Evolutionary conservation across 2,888 invertebrate genomes (phyloP).

Genomic region (Coenonympha arcania): DNA sequence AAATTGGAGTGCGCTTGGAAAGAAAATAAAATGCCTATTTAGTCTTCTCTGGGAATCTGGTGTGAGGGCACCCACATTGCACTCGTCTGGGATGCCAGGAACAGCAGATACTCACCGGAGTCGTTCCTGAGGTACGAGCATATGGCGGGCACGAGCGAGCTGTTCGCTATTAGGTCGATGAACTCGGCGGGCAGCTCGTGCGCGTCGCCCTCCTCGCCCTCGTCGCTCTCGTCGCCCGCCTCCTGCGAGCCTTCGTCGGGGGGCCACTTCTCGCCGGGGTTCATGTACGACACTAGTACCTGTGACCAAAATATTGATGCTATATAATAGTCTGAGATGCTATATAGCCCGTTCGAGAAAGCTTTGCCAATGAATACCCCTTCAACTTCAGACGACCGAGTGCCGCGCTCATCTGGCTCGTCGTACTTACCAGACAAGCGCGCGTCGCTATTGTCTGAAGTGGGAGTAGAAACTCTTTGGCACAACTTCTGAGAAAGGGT

Average conservation of each 20-base stretch:
- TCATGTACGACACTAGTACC: constrained; percentile 91
- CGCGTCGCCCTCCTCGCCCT: constrained; percentile 48
- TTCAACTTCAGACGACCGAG: no score
- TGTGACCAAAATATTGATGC: constrained; percentile 34
- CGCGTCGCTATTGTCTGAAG: no score
- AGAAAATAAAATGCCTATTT: neutral
- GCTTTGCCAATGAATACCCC: no score
- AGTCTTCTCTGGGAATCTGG: no score
- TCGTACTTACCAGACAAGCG: no score
- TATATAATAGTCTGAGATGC: neutral
- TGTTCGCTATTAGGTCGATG: constrained; percentile 83
- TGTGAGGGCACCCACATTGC: no score
- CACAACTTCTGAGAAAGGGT: no score
- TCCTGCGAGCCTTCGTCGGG: constrained; percentile 63
- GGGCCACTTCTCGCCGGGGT: constrained; percentile 78
- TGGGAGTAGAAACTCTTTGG: no score
- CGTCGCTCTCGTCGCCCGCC: constrained; percentile 34
- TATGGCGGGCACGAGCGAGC: constrained; percentile 89
- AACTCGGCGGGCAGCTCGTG: constrained; percentile 79
- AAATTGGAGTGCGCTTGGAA: no score
- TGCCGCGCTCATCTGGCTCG: no score
- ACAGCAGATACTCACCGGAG: constrained; percentile 77
- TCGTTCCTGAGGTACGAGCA: constrained; percentile 94
- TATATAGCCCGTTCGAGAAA: no score
- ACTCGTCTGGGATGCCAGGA: no score